Evolutionary conservation across 2,888 invertebrate genomes (phyloP).

Genomic region (Diaphora mendica): DNA sequence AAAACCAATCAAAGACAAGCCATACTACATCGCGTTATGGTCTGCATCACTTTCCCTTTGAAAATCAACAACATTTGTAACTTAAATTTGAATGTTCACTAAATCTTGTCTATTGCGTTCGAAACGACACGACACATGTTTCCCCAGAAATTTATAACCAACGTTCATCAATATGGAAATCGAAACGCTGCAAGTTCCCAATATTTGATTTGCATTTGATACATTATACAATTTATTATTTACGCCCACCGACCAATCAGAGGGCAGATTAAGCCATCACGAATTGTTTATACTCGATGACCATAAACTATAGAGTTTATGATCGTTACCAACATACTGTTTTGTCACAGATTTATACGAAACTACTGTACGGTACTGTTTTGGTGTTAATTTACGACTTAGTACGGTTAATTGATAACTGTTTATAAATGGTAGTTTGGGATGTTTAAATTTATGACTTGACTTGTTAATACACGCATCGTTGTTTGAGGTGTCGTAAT

Average conservation of each 20-base stretch:
- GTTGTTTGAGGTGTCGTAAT: slow-evolving; percentile 1
- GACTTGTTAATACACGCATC: slow-evolving; percentile 1
- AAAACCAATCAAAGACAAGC: neutral
- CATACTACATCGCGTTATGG: neutral
- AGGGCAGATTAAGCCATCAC: slow-evolving; percentile 45
- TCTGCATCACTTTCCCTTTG: neutral
- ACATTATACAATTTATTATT: slow-evolving; percentile 38
- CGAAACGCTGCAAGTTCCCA: slow-evolving; percentile 28
- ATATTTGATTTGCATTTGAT: slow-evolving; percentile 49
- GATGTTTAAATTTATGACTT: slow-evolving; percentile 19
- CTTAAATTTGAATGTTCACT: slow-evolving; percentile 13
- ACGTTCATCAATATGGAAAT: slow-evolving; percentile 38
- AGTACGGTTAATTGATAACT: slow-evolving; percentile 47
- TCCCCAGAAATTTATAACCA: slow-evolving; percentile 13
- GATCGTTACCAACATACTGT: slow-evolving; percentile 37
- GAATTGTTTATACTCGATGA: slow-evolving; percentile 35
- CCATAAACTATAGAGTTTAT: slow-evolving; percentile 27
- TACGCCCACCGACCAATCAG: slow-evolving; percentile 51
- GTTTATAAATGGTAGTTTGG: slow-evolving; percentile 27
- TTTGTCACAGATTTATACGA: slow-evolving; percentile 46
- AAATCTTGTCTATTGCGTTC: slow-evolving; percentile 12
- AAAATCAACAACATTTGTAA: slow-evolving; percentile 10
- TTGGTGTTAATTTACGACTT: slow-evolving; percentile 41
- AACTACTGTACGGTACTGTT: slow-evolving; percentile 49
- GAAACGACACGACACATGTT: slow-evolving; percentile 10